Evolutionary conservation across 2,113 vertebrate species (phyloP).

Genomic region (Anarhynchus alexandrinus): DNA sequence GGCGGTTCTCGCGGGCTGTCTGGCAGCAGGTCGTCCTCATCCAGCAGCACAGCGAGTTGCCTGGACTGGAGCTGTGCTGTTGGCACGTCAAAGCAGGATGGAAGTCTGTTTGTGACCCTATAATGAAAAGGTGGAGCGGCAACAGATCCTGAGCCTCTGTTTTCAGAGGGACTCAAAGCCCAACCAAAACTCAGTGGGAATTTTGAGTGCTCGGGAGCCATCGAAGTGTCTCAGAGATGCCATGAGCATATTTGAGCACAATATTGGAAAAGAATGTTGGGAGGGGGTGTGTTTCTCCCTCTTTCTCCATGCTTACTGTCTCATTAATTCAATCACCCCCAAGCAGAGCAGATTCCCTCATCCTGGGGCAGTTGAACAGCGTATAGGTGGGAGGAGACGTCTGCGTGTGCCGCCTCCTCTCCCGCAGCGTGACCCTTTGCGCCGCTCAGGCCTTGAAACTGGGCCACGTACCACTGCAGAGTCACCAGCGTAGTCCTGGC

Average conservation of each 20-base stretch:
- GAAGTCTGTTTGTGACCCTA: not conserved
- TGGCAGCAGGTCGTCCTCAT: not conserved
- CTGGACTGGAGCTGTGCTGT: too few relatives aligned
- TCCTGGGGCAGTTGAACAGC: not conserved
- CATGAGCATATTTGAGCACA: accelerated
- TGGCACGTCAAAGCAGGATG: not conserved
- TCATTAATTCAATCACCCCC: not conserved
- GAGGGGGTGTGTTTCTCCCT: not conserved
- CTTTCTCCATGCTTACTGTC: not conserved
- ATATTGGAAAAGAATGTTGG: too few relatives aligned
- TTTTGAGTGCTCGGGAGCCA: not conserved
- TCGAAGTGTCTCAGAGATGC: not conserved
- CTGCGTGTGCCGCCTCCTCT: not conserved
- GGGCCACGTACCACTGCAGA: not conserved
- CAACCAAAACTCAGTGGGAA: accelerated
- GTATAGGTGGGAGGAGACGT: not conserved
- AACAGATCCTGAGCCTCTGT: too few relatives aligned
- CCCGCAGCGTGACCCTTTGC: not conserved
- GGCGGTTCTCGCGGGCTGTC: accelerated
- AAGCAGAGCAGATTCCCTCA: not conserved
- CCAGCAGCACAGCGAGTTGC: accelerated
- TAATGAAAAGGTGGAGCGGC: not conserved
- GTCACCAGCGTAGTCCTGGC: accelerated
- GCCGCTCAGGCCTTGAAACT: not conserved
- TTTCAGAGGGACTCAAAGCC: not conserved